A percentile compares a stretch with the other conserved stretches of the same genome.
These are phyloP conservation scores for Portevinia maculata DNA, from an alignment of 2,888 invertebrate genomes.

Conservation along the genomic window DNA sequence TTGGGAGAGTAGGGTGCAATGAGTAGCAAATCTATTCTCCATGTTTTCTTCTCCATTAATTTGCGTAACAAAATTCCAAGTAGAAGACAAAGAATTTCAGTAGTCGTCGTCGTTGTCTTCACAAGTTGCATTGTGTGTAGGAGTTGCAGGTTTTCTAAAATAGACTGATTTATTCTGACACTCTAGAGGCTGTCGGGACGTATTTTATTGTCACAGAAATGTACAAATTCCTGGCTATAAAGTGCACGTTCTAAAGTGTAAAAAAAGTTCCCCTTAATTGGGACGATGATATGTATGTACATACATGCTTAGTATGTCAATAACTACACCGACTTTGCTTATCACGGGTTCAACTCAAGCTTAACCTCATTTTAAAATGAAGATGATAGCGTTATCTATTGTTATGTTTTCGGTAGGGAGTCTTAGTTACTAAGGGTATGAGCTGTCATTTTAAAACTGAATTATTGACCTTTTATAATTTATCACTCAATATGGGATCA, in stretches of 20 bases:
- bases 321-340: slow-evolving; percentile 23
- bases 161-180: slow-evolving; percentile 41
- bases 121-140: slow-evolving; percentile 11
- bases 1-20: slow-evolving; percentile 20
- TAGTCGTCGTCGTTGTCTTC: slow-evolving; percentile 34
- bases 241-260: neutral
- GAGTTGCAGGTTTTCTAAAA: slow-evolving; percentile 31
- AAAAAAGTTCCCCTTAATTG: slow-evolving; percentile 4
- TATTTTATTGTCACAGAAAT: neutral
- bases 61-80: slow-evolving; percentile 43
- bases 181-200: neutral
- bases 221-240: neutral
- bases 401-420: slow-evolving; percentile 16
- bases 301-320: slow-evolving; percentile 7
- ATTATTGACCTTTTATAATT: too few relatives aligned
- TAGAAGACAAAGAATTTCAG: slow-evolving; percentile 47
- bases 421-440: slow-evolving; percentile 23
- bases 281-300: neutral
- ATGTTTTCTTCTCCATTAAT: slow-evolving; percentile 45
- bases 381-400: slow-evolving; percentile 32
- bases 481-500: too few relatives aligned
- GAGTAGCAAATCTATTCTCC: slow-evolving; percentile 37
- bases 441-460: neutral
- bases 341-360: slow-evolving; percentile 22
- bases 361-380: slow-evolving; percentile 14